Conservation (phyloP, 2,113 vertebrate species). For the Hirundichthys speculiger region DNA sequence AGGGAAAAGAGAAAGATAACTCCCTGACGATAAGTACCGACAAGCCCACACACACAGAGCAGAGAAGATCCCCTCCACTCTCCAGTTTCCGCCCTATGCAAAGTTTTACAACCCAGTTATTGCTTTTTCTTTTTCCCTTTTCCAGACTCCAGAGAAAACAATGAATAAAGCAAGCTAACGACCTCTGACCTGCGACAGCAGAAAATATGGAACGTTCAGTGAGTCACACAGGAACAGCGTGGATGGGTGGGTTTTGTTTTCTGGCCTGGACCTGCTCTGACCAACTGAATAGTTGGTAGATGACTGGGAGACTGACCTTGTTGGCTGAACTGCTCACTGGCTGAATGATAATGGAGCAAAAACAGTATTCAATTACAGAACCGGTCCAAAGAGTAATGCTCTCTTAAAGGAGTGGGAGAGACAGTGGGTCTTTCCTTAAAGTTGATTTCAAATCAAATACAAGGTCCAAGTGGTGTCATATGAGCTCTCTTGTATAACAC, state of each 20-base stretch:
- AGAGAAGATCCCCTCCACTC: slow-evolving; percentile 8
- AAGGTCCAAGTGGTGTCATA: too few relatives aligned
- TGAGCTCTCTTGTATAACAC: too few relatives aligned
- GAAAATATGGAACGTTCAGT: slow-evolving; percentile 46
- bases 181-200: slow-evolving; percentile 60
- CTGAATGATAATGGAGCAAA: slow-evolving; percentile 18
- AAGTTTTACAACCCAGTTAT: slow-evolving; percentile 48
- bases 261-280: slow-evolving; percentile 24
- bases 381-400: too few relatives aligned
- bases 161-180: background rate
- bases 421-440: too few relatives aligned
- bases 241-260: slow-evolving; percentile 39
- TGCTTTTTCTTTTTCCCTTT: slow-evolving; percentile 18
- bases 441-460: too few relatives aligned
- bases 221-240: slow-evolving; percentile 51
- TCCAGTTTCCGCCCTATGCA: slow-evolving; percentile 31
- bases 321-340: slow-evolving; percentile 18
- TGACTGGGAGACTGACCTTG: slow-evolving; percentile 26
- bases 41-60: background rate
- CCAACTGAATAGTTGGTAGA: slow-evolving; percentile 13
- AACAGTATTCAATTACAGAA: too few relatives aligned
- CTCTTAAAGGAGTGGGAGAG: too few relatives aligned
- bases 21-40: slow-evolving; percentile 20
- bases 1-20: background rate
- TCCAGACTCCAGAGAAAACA: slow-evolving; percentile 34